These are phyloP conservation scores for Sthenelais limicola DNA, from an alignment of 2,888 invertebrate genomes.

Conservation along the genomic window DNA sequence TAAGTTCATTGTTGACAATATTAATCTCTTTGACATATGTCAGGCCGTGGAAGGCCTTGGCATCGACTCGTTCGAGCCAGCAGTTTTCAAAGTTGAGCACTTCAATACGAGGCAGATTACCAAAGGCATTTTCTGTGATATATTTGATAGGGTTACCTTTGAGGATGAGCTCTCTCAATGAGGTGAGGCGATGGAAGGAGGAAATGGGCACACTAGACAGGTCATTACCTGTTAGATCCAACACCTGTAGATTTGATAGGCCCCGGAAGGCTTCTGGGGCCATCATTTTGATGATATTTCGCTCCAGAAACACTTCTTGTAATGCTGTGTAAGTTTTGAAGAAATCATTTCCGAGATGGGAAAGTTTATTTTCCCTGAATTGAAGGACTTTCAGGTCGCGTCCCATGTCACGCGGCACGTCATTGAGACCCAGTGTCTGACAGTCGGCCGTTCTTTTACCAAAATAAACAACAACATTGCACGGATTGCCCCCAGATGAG, in stretches of 20 bases:
- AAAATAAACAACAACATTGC: slow-evolving; percentile 48
- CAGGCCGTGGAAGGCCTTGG: slow-evolving; percentile 47
- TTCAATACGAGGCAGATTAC: slow-evolving; percentile 47
- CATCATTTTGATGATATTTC: slow-evolving; percentile 48
- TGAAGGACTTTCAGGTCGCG: slow-evolving; percentile 50
- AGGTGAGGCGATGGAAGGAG: slow-evolving; percentile 45
- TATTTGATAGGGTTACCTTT: slow-evolving; percentile 49
- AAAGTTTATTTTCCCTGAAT: slow-evolving; percentile 49
- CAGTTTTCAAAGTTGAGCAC: slow-evolving; percentile 54
- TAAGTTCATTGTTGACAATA: slow-evolving; percentile 53
- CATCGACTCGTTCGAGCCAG: slow-evolving; percentile 47
- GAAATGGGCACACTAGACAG: slow-evolving; percentile 43
- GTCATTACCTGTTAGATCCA: slow-evolving; percentile 51
- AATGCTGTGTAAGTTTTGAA: slow-evolving; percentile 49
- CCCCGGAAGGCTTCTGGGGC: slow-evolving; percentile 50
- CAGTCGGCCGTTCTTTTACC: slow-evolving; percentile 51
- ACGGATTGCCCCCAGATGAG: slow-evolving; percentile 38
- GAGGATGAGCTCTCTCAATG: slow-evolving; percentile 48
- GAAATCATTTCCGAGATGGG: slow-evolving; percentile 43
- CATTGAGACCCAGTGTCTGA: slow-evolving; percentile 40
- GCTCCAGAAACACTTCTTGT: slow-evolving; percentile 50
- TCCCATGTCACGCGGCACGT: slow-evolving; percentile 48
- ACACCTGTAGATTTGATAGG: slow-evolving; percentile 46
- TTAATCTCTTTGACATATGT: slow-evolving; percentile 50
- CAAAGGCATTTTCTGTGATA: slow-evolving; percentile 46